Evolutionary conservation across 1,140 invertebrate species (phyloP).

Genomic region (Aphaenogaster ashmeadi): DNA sequence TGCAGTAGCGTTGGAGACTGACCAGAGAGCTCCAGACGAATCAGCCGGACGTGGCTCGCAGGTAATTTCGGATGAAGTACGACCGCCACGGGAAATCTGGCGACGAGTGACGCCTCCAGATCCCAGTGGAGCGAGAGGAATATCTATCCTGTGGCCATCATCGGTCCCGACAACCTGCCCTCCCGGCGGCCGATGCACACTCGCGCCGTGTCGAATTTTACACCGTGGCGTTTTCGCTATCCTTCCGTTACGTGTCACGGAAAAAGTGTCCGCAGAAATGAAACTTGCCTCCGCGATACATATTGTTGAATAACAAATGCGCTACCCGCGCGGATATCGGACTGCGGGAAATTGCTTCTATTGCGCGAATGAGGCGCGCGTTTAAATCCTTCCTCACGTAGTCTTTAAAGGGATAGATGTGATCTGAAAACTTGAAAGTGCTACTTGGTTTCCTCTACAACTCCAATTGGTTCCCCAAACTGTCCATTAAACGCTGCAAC

Average conservation of each 20-base stretch:
- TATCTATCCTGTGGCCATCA: constrained; percentile 69
- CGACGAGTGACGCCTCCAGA: constrained; percentile 74
- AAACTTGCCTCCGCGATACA: constrained; percentile 42
- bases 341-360: constrained; percentile 17
- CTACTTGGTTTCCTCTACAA: background rate
- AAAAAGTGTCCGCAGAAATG: constrained; percentile 42
- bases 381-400: constrained; percentile 14
- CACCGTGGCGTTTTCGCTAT: constrained; percentile 17
- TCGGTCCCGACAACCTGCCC: constrained; percentile 46
- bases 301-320: constrained; percentile 45
- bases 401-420: background rate
- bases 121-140: constrained; percentile 71
- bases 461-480: background rate
- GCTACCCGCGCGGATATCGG: background rate
- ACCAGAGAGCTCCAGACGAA: constrained; percentile 65
- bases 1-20: constrained; percentile 53
- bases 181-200: constrained; percentile 27
- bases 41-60: constrained; percentile 73
- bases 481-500: background rate
- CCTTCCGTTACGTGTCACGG: constrained; percentile 33
- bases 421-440: background rate
- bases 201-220: constrained; percentile 57
- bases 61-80: constrained; percentile 79
- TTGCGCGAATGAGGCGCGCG: background rate
- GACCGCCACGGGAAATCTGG: constrained; percentile 78